Percentiles rank a stretch among this genome's conserved stretches.
Conservation (phyloP, 2,113 vertebrate species). For the Tragelaphus strepsiceros region DNA sequence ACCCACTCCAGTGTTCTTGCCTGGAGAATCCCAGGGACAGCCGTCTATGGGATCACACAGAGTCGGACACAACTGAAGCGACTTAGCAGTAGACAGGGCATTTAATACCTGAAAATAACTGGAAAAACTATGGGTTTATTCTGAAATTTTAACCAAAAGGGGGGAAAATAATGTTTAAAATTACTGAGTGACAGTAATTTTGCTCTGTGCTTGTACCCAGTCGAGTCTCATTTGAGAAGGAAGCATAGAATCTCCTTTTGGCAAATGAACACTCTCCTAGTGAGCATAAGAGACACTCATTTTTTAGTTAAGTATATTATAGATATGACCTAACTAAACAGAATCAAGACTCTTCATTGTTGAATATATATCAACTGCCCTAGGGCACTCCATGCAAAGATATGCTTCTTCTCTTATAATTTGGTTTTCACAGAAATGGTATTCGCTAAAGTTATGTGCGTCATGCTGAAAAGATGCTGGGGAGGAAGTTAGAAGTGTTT, state of each 20-base stretch:
- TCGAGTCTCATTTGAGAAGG: neutral
- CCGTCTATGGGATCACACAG: too few relatives aligned
- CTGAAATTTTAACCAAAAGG: neutral
- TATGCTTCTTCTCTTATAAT: neutral
- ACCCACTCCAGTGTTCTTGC: too few relatives aligned
- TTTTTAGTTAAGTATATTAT: conserved; percentile 33
- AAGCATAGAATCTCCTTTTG: neutral
- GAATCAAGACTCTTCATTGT: conserved; percentile 18
- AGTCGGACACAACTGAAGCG: too few relatives aligned
- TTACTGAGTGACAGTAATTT: neutral
- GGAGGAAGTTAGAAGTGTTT: neutral
- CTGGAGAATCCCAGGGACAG: too few relatives aligned
- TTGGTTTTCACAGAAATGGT: conserved; percentile 18
- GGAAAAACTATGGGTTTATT: neutral
- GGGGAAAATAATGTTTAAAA: neutral
- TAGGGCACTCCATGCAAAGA: neutral
- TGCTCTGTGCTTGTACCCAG: neutral
- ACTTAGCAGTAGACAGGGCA: neutral
- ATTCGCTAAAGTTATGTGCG: neutral
- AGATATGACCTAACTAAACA: neutral
- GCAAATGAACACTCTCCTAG: neutral
- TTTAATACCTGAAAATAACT: neutral
- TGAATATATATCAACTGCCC: neutral
- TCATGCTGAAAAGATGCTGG: neutral
- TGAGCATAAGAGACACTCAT: neutral